Evolutionary conservation across 2,888 invertebrate genomes (phyloP), one percentile per base, ranked within the genome.

Genomic region (Copidosoma aretas): DNA sequence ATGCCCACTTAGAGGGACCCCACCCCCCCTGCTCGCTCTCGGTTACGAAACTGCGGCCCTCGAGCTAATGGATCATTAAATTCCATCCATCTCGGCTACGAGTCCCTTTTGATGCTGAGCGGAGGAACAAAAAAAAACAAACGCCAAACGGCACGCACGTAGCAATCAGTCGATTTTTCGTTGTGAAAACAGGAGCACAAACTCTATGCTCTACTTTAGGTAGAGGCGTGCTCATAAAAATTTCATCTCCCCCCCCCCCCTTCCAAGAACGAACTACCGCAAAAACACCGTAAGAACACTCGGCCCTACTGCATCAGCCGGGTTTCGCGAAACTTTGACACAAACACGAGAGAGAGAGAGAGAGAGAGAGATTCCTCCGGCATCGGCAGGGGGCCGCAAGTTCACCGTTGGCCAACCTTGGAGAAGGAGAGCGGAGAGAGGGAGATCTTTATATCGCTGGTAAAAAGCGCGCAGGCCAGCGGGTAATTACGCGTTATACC

Each of bases 401-500:
- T 46, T 46, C 43, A 1, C 43, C 8, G 32, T 32, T 32, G 32
- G n/a, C n/a, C n/a, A n/a, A n/a, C n/a, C n/a, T n/a, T n/a, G n/a
- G n/a, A n/a, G n/a, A n/a, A n/a, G n/a, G 41, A 41, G 41, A 10
- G 10, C 41, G 41, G 41, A 41, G 14, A 14, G 8, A 10, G 41
- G 15, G 43, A 15, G 43, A 46, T 46, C 43, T 46, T 46, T 46
- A 19, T 25, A 19, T 25, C 24, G 17, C 15, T 54, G 1, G 54
- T 25, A 54, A 64, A 57, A 58, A 17, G 39, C 51, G 25, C 51
- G 21, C 21, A 17, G 22, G 24, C 15, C 61, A 54, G 41, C 52
- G 56, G 68, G 70, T 73, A 73, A 73, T 75, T 73, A 73, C 67
- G 65, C 68, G 71, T 69, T 72, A 65, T 67, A 73, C 24, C 21